Percentiles rank a stretch among this genome's conserved stretches.
Evolutionary conservation across 2,797 vertebrate species (phyloP).

Genomic region (Synaphobranchus kaupii): DNA sequence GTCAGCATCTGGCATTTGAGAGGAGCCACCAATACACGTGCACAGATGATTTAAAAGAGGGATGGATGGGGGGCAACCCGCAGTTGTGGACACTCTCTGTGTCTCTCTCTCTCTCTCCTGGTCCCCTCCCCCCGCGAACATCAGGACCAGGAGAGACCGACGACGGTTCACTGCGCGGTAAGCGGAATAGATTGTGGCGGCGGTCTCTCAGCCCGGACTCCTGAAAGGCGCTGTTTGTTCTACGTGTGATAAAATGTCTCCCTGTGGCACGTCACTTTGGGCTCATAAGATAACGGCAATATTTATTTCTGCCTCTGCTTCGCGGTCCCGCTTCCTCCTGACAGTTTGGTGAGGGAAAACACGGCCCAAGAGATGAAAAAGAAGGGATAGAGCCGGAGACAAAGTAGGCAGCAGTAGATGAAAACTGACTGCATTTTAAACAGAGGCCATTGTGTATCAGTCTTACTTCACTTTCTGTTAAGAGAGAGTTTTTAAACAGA

Average conservation of each 20-base stretch:
- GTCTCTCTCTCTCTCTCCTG: neutral
- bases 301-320: neutral
- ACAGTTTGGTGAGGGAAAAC: neutral
- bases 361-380: neutral
- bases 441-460: neutral
- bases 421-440: neutral
- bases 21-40: neutral
- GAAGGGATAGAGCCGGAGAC: neutral
- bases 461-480: neutral
- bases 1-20: neutral
- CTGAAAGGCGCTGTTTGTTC: conserved; percentile 15
- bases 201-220: neutral
- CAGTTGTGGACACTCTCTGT: neutral
- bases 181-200: neutral
- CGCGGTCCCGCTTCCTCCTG: neutral
- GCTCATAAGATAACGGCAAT: conserved; percentile 19
- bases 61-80: neutral
- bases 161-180: conserved; percentile 10
- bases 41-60: conserved; percentile 3
- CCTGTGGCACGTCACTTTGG: neutral
- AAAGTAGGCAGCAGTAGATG: neutral
- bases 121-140: neutral
- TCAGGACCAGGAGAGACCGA: conserved; percentile 8
- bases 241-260: neutral
- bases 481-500: neutral